Conservation (phyloP, 2,113 vertebrate species). For the Oxyruncus cristatus region DNA sequence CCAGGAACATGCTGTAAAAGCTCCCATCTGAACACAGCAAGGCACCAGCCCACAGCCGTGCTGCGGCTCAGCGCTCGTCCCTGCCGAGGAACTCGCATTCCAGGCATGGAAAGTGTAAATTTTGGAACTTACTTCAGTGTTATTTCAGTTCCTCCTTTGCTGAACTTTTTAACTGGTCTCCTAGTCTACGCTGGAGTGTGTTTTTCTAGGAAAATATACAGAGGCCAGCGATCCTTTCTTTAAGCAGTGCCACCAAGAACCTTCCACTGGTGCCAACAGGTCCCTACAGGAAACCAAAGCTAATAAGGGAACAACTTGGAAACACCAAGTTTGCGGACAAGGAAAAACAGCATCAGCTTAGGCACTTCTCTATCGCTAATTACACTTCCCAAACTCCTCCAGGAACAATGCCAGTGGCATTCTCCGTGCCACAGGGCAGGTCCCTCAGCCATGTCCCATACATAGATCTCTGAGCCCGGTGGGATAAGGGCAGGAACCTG, state of each 20-base stretch:
- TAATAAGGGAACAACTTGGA: not conserved
- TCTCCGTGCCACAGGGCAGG: not conserved
- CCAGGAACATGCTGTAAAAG: not conserved
- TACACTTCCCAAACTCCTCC: not conserved
- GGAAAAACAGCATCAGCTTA: not conserved
- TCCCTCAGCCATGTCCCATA: accelerated
- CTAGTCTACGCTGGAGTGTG: not conserved
- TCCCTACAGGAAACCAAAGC: not conserved
- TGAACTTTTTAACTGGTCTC: not conserved
- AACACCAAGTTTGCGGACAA: not conserved
- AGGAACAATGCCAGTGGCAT: not conserved
- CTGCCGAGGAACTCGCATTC: not conserved
- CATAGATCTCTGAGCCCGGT: accelerated
- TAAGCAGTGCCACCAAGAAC: not conserved
- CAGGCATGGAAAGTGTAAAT: not conserved
- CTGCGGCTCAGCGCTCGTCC: not conserved
- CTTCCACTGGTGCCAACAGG: not conserved
- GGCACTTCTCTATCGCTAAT: not conserved
- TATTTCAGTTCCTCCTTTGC: not conserved
- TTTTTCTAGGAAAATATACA: not conserved
- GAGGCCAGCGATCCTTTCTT: not conserved
- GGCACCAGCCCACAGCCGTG: not conserved
- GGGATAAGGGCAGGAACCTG: not conserved
- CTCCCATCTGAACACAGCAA: not conserved
- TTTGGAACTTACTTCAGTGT: not conserved